phyloP scores from a whole-genome alignment of 2,113 vertebrate genomes.

The Rutilus rutilus region DNA sequence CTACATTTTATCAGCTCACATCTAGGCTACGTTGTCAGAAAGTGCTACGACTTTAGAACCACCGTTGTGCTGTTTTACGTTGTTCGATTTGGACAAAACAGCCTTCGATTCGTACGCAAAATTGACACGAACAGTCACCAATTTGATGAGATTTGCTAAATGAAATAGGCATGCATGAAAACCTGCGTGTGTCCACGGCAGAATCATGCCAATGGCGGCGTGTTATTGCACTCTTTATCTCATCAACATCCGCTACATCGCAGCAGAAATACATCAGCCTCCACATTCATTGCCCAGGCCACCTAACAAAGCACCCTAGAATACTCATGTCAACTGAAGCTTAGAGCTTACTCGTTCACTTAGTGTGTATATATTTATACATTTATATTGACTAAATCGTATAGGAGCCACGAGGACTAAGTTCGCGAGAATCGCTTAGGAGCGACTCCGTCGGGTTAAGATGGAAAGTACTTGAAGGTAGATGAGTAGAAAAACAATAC shows the following conservation, averaged over 20 bases:
- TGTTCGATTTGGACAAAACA: conserved; percentile 10
- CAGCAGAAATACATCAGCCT: conserved; percentile 7
- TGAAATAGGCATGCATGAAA: conserved; percentile 60
- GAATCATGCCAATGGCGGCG: conserved; percentile 36
- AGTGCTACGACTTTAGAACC: conserved; percentile 49
- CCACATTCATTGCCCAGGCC: conserved; percentile 11
- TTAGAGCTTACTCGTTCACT: conserved; percentile 32
- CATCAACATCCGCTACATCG: conserved; percentile 5
- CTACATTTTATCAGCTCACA: conserved; percentile 48
- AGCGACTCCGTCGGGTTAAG: conserved; percentile 3
- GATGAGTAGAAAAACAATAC: conserved; percentile 21
- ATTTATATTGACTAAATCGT: conserved; percentile 20
- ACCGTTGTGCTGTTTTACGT: neutral
- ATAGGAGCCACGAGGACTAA: conserved; percentile 4
- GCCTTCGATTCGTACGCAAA: conserved; percentile 31
- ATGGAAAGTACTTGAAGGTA: conserved; percentile 27
- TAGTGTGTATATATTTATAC: conserved; percentile 17
- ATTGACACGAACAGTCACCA: conserved; percentile 36
- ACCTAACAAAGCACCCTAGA: conserved; percentile 4
- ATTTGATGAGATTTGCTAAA: conserved; percentile 28
- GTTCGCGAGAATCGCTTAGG: neutral
- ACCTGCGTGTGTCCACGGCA: conserved; percentile 53
- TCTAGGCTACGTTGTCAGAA: conserved; percentile 49
- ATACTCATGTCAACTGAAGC: conserved; percentile 24
- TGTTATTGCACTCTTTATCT: conserved; percentile 68